Conservation (phyloP, 2,888 invertebrate species). For the Eristalinus sepulchralis region DNA sequence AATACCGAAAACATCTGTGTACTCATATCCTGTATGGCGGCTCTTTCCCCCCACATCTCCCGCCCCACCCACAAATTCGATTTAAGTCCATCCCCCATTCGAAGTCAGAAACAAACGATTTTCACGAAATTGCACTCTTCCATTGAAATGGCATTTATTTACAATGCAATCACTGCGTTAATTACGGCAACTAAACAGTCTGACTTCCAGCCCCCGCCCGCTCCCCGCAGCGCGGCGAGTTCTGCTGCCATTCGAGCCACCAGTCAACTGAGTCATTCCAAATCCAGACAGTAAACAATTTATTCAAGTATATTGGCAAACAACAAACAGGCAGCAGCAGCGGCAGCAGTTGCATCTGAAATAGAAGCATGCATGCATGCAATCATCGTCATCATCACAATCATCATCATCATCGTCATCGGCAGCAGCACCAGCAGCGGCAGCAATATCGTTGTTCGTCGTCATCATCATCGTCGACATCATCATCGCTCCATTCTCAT, state of each 20-base stretch:
- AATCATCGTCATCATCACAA: slow-evolving; percentile 17
- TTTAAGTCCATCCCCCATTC: not conserved
- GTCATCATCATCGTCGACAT: slow-evolving; percentile 19
- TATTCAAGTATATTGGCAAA: slow-evolving; percentile 68
- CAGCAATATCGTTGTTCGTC: too few relatives aligned
- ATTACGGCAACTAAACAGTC: slow-evolving; percentile 65
- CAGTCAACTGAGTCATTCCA: slow-evolving; percentile 49
- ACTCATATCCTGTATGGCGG: not conserved
- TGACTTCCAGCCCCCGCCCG: not conserved
- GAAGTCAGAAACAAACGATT: slow-evolving; percentile 24
- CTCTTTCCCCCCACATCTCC: not conserved
- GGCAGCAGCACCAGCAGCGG: too few relatives aligned
- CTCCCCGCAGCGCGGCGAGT: not conserved
- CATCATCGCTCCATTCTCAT: slow-evolving; percentile 19
- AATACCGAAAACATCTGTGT: not conserved
- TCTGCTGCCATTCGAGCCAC: not conserved
- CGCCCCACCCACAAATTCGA: not conserved
- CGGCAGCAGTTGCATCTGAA: slow-evolving; percentile 1
- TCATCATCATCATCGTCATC: not conserved
- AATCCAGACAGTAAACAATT: slow-evolving; percentile 70
- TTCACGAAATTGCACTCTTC: slow-evolving; percentile 36
- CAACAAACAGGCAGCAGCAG: slow-evolving; percentile 48
- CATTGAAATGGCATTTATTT: slow-evolving; percentile 63
- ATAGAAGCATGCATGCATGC: slow-evolving; percentile 39
- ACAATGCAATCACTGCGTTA: slow-evolving; percentile 69